A percentile compares a stretch with the other conserved stretches of the same genome.
phyloP scores from a whole-genome alignment of 2,888 invertebrate species.

The Neoascia interrupta region DNA sequence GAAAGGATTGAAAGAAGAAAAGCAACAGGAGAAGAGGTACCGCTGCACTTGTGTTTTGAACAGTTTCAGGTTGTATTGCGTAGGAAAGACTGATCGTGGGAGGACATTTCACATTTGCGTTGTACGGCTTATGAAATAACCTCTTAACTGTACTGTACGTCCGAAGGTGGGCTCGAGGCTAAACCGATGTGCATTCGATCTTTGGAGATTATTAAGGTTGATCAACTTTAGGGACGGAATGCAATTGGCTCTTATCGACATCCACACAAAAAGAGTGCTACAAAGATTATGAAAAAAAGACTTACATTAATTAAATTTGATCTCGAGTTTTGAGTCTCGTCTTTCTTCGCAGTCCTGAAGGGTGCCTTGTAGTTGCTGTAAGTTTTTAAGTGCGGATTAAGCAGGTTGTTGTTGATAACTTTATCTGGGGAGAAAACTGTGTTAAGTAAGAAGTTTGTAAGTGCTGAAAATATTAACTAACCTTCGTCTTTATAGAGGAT shows the following conservation, averaged over 20 bases:
- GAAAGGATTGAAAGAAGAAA: too few species aligned
- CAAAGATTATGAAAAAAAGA: background rate
- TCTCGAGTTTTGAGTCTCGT: background rate
- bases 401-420: slow-evolving; percentile 38
- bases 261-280: background rate
- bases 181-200: background rate
- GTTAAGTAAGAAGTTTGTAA: too few species aligned
- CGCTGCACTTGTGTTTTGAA: background rate
- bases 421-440: slow-evolving; percentile 2
- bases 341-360: background rate
- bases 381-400: slow-evolving; percentile 38
- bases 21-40: too few species aligned
- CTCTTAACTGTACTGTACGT: too few species aligned
- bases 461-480: background rate
- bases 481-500: slow-evolving; percentile 15
- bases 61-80: too few species aligned
- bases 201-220: background rate
- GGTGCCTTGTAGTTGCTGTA: slow-evolving; percentile 16
- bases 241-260: background rate
- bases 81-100: too few species aligned
- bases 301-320: background rate
- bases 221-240: too few species aligned
- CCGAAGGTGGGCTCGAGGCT: too few species aligned
- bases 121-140: too few species aligned
- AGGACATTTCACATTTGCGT: too few species aligned